A percentile compares a stretch with the other conserved stretches of the same genome.
These are phyloP conservation scores for Eclectus roratus DNA, from an alignment of 2,113 vertebrate species.

Conservation along the genomic window DNA sequence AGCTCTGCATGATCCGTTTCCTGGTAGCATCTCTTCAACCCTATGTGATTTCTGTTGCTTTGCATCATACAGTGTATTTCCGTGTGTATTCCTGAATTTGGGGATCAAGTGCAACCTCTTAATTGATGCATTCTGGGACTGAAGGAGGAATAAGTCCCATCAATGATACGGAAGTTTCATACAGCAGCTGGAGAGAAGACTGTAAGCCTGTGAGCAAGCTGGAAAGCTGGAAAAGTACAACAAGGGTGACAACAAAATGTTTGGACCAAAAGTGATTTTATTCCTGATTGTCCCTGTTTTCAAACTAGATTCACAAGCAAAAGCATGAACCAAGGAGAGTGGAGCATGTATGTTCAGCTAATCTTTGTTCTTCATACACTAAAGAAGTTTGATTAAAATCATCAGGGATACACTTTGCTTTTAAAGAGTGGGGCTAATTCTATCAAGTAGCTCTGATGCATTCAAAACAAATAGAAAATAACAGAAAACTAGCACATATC, in stretches of 20 bases:
- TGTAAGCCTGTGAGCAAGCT: neutral
- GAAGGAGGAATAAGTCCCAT: neutral
- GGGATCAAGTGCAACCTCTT: neutral
- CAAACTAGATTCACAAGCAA: neutral
- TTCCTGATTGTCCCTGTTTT: neutral
- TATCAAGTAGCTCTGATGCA: neutral
- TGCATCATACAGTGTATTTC: neutral
- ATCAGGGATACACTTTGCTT: neutral
- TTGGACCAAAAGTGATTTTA: neutral
- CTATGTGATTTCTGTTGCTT: neutral
- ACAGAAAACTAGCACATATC: neutral
- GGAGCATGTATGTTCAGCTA: neutral
- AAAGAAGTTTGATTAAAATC: neutral
- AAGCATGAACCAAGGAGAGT: neutral
- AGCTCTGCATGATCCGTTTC: neutral
- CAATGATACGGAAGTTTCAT: neutral
- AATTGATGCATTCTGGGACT: neutral
- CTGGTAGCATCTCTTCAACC: neutral
- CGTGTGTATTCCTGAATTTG: neutral
- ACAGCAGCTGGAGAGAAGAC: neutral
- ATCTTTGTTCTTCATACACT: neutral
- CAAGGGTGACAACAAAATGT: neutral
- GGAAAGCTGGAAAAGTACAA: neutral
- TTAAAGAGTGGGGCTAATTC: neutral
- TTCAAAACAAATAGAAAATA: neutral